Percentiles rank a stretch among this genome's conserved stretches.
These are phyloP conservation scores for Danio tinwini DNA, from an alignment of 2,797 vertebrate species.

Conservation along the genomic window DNA sequence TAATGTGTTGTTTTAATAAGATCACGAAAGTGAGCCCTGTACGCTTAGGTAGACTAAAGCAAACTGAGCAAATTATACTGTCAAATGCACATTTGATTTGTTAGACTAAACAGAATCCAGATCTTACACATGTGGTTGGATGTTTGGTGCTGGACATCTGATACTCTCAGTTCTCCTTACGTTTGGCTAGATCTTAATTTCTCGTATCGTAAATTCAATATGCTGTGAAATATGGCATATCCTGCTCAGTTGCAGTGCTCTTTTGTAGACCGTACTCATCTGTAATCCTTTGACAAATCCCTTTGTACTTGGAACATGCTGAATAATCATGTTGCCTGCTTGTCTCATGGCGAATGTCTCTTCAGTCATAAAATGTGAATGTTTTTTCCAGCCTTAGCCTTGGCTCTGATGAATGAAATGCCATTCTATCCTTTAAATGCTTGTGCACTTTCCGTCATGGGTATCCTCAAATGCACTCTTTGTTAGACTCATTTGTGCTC, in stretches of 20 bases:
- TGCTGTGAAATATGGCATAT: background rate
- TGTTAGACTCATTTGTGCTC: background rate
- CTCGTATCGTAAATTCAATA: slow-evolving; percentile 4
- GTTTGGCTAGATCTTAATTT: background rate
- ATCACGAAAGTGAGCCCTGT: background rate
- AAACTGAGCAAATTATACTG: background rate
- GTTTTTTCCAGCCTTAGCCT: slow-evolving; percentile 11
- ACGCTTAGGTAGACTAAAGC: no score
- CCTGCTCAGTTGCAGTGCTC: background rate
- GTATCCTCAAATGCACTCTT: slow-evolving; percentile 21
- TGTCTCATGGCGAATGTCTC: background rate
- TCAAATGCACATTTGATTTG: background rate
- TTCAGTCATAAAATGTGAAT: slow-evolving; percentile 13
- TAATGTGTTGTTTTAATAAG: background rate
- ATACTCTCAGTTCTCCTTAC: background rate
- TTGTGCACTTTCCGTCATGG: background rate
- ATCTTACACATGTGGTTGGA: background rate
- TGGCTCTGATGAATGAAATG: slow-evolving; percentile 16
- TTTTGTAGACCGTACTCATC: background rate
- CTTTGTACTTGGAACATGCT: slow-evolving; percentile 32
- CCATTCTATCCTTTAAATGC: background rate
- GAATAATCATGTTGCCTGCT: slow-evolving; percentile 19
- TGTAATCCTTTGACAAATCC: slow-evolving; percentile 14
- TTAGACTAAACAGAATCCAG: background rate
- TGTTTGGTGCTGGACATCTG: background rate